Conservation (phyloP, 2,888 invertebrate species). For the Synanthedon myopaeformis region DNA sequence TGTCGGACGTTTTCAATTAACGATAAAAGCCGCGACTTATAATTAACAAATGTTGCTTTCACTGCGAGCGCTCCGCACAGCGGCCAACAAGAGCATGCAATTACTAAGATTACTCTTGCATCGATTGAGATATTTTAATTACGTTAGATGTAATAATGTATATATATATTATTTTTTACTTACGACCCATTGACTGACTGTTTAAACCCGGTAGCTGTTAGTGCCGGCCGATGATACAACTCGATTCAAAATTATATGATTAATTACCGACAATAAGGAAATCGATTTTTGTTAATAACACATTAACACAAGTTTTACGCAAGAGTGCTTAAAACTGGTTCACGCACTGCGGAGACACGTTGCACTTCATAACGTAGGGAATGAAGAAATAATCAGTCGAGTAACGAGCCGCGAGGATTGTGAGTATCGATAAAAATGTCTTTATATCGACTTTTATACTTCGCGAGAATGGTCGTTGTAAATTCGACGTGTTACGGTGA, state of each 20-base stretch:
- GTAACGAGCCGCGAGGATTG: conserved; percentile 40
- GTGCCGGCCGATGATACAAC: too few relatives aligned
- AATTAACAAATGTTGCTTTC: conserved; percentile 19
- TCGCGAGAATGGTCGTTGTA: conserved; percentile 41
- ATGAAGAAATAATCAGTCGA: conserved; percentile 51
- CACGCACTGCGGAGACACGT: conserved; percentile 19
- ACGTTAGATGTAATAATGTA: conserved; percentile 15
- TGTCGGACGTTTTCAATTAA: conserved; percentile 6
- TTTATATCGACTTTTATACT: conserved; percentile 50
- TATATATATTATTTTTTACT: conserved; percentile 4
- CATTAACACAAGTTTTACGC: conserved; percentile 20
- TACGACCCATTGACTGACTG: neutral
- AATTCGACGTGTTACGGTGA: conserved; percentile 42
- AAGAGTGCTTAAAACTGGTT: conserved; percentile 27
- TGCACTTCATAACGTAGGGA: conserved; percentile 22
- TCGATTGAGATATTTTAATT: conserved; percentile 30
- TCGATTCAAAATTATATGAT: neutral
- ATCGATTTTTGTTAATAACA: conserved; percentile 23
- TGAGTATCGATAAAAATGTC: conserved; percentile 49
- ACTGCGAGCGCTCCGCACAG: conserved; percentile 19
- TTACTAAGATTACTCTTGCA: conserved; percentile 23
- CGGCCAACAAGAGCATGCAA: conserved; percentile 19
- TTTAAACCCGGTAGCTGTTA: conserved; percentile 5
- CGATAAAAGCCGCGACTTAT: conserved; percentile 3
- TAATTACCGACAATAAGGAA: conserved; percentile 15